Base-by-base conservation (phyloP, 2,888 invertebrate species). In the Tenthredo amoena region DNA sequence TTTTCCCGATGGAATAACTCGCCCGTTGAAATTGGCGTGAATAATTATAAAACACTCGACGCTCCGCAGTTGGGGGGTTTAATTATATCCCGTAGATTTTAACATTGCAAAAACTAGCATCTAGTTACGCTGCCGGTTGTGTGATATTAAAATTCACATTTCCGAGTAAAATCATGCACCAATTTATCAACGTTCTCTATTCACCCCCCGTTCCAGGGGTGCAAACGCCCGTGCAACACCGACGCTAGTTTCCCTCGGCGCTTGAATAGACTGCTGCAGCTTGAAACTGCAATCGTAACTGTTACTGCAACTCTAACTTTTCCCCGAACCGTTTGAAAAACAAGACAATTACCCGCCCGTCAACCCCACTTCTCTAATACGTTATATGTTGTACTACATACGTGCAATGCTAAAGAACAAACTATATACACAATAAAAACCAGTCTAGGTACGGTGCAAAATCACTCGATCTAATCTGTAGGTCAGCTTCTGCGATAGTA, bases 101-200 rank as follows among this genome's bases (percentile, higher is more conserved):
- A 77, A 55, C 77, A 77, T 77, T 31, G 77, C 77, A 55, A 50
- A 50, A 77, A 50, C 47, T 50, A 76, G 31, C 50, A 18, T 68
- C 68, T 26, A 68, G 68, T 68, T 34, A 26, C 18, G 7, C 15
- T 12, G 15, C 68, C 68, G 68, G 34, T 26, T 34, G 18, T 34
- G 3, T 34, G 12, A 34, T 62, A 84, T 84, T 74, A 84, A 84
- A 84, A 84, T 84, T 58, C 84, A 62, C 62, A 43, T 76, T 62
- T 43, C 18, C 72, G 18, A 18, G 18, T 34, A 68, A 68, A 68
- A 34, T 34, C 26, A 4, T 68, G 15, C 34, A 18, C 15, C 34
- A 34, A 26, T 62, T 84, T 68, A 84, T 84, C 74, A 76, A 84
- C 84, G 40, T 84, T 76, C 76, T 40, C 62, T 40, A 2, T 26